Evolutionary conservation across 1,140 invertebrate genomes (phyloP).

Genomic region (Papilio helenus): DNA sequence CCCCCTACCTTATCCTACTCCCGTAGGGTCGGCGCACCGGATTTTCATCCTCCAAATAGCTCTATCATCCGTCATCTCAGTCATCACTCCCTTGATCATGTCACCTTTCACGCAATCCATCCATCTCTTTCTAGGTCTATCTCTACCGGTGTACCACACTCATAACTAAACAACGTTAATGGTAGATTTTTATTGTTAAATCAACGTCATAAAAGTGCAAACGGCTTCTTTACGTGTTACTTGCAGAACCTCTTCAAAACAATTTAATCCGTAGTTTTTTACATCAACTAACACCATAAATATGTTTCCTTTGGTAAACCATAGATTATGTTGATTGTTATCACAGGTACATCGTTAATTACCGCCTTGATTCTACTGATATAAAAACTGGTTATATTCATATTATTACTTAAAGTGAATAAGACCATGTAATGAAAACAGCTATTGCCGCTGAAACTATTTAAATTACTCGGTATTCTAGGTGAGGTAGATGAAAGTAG

Average conservation of each 20-base stretch:
- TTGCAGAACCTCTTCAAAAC: background rate
- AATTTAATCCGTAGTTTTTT: constrained; percentile 11
- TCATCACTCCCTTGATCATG: too few relatives aligned
- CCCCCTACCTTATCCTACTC: too few relatives aligned
- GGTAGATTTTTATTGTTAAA: background rate
- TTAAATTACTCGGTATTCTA: too few relatives aligned
- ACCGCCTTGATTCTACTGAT: background rate
- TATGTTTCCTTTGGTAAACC: constrained; percentile 7
- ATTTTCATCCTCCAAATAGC: too few relatives aligned
- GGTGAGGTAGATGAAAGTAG: too few relatives aligned
- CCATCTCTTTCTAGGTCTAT: too few relatives aligned
- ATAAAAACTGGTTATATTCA: background rate
- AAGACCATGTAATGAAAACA: background rate
- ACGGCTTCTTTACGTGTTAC: background rate
- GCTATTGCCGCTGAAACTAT: too few relatives aligned
- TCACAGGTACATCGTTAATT: constrained; percentile 5
- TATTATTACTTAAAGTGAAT: background rate
- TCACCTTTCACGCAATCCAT: too few relatives aligned
- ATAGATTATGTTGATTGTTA: background rate
- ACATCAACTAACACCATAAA: background rate
- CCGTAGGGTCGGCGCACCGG: too few relatives aligned
- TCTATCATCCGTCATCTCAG: too few relatives aligned
- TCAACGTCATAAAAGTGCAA: background rate
- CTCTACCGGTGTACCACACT: too few relatives aligned
- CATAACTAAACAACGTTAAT: background rate